Base-by-base conservation (phyloP, 2,888 invertebrate species). In the Scaptomyza caliginosa region DNA sequence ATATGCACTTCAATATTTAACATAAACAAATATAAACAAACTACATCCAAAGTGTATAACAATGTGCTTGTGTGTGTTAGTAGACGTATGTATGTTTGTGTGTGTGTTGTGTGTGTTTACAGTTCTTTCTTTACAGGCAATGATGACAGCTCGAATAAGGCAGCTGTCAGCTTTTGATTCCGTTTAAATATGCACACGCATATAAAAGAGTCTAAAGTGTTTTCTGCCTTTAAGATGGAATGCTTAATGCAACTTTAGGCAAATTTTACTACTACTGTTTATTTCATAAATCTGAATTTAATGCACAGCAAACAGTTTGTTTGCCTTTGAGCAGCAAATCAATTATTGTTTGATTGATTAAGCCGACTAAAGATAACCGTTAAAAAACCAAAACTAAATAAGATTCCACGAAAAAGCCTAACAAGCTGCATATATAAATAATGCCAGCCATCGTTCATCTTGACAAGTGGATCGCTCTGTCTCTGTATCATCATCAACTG, bases 21-120 rank as follows among this genome's bases (percentile, higher is more conserved):
- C 83, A 86, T 79, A 85, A 87, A 73, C 83, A 86, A 75, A 75
- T 75, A 83, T 69, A 63, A 67, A 68, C 56, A 58, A 85, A 79
- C 76, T 63, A 67, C 86, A 62, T 74, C 76, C 72, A 76, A 76
- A 34, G 72, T 71, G 71, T 65, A 65, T 65, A 65, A 64, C 71
- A 70, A 72, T 74, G 52, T 49, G 51, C 32, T 19, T 51, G 26
- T 11, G 10, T 38, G 17, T 26, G 39, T 38, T 24, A 17, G 38
- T 16, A 26, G 10, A 26, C 26, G 43, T 26, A n/a, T 24, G 21
- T 26, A 26, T 56, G 38, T 43, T 24, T 38, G 38, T 62, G 36
- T 56, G 26, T 43, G 70, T 50, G 36, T 40, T 48, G 30, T 39
- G 26, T 19, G 54, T 57, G 52, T 17, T 67, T 77, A 54, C 45